Base-by-base conservation (phyloP, 1,140 invertebrate genomes). In the Diprion similis region DNA sequence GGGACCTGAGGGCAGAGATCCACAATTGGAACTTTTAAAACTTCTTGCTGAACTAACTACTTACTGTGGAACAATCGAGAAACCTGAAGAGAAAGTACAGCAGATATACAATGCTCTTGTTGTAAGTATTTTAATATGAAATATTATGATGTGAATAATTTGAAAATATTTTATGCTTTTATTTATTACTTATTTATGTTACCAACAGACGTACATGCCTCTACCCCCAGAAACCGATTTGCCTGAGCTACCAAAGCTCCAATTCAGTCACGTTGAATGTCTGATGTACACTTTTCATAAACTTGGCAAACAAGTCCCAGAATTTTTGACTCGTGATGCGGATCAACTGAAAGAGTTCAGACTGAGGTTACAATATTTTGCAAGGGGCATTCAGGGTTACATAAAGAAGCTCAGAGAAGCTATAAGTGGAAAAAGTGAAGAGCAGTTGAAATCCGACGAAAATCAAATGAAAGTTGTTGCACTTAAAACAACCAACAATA, bases 241-340 rank as follows among this genome's bases (percentile, higher is more conserved):
- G 73, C 89, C 90, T 70, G 80, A 88, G 76, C 85, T 87, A 66
- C 95, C 96, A 66, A 94, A 94, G 77, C 90, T 98, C 64, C 93
- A 98, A 81, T 98, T 98, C 84, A 96, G 96, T 68, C 93, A 95
- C 82, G 95, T 99, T 0, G 97, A 99, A 89, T 98, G 96, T 91
- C 89, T 98, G 24, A 91, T 99, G 78, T 98, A 92, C 85, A 91
- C 94, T 13, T 93, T 99, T 78, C 97, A 99, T 86, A 94, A 95
- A 75, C 82, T 99, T n/a, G 95, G 93, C 45, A 92, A 94, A 76
- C 93, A 95, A 80, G 90, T 90, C 80, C 93, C 95, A 8, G 94
- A 95, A 76, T 95, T 94, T 88, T 89, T 99, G 8, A 91, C 92
- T 48, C 92, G 92, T 66, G 94, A 98, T 88, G 87, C 92, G 15